Conservation (phyloP, 2,888 invertebrate species). For the Latrodectus hesperus region DNA sequence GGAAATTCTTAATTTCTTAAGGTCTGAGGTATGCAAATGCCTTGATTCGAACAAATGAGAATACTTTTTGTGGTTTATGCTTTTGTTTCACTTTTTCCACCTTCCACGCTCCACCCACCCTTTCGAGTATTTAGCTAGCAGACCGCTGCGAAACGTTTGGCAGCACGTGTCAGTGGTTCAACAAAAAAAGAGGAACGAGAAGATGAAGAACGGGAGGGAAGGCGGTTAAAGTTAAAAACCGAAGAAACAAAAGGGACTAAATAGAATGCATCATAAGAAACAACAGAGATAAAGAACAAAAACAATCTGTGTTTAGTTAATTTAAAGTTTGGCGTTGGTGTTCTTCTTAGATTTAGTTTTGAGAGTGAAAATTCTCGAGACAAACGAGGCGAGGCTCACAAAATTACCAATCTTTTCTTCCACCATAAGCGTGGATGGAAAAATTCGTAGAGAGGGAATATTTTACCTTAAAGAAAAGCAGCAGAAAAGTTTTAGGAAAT, state of each 20-base stretch:
- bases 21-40: conserved; percentile 61
- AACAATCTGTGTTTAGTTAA: conserved; percentile 66
- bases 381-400: conserved; percentile 54
- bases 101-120: neutral
- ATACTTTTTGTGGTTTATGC: conserved; percentile 39
- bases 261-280: conserved; percentile 65
- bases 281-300: conserved; percentile 37
- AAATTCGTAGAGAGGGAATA: conserved; percentile 39
- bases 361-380: conserved; percentile 51
- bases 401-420: conserved; percentile 66
- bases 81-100: conserved; percentile 57
- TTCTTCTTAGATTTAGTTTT: conserved; percentile 42
- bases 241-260: conserved; percentile 49
- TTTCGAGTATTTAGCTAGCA: conserved; percentile 33
- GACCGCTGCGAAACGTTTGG: conserved; percentile 58
- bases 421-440: conserved; percentile 41
- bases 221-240: conserved; percentile 51
- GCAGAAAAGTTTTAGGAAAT: conserved; percentile 55
- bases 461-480: conserved; percentile 37
- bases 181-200: conserved; percentile 29
- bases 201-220: conserved; percentile 13
- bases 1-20: conserved; percentile 65
- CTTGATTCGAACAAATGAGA: conserved; percentile 63
- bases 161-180: conserved; percentile 59
- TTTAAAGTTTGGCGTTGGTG: conserved; percentile 53